Conservation (phyloP, 2,888 invertebrate species). For the Dastarcus helophoroides region DNA sequence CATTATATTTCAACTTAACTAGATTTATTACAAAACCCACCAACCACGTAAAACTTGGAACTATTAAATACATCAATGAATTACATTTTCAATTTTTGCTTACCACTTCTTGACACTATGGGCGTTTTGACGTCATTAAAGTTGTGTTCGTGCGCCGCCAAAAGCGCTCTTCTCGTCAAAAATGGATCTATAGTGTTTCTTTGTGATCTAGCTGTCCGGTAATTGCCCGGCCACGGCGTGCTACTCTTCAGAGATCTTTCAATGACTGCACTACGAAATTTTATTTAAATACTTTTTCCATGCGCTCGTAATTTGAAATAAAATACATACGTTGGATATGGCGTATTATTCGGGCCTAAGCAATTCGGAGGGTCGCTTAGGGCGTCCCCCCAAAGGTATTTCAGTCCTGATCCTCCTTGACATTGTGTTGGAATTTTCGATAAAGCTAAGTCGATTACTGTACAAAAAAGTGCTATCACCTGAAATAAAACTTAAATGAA, state of each 20-base stretch:
- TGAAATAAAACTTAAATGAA: no score
- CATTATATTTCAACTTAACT: no score
- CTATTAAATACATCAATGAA: no score
- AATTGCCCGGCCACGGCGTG: slow-evolving; percentile 54
- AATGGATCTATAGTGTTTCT: slow-evolving; percentile 54
- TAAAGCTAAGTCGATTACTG: no score
- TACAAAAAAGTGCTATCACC: no score
- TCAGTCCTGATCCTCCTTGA: slow-evolving; percentile 54
- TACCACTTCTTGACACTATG: slow-evolving; percentile 38
- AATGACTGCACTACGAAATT: slow-evolving; percentile 57
- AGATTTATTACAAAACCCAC: no score
- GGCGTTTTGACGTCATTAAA: slow-evolving; percentile 26
- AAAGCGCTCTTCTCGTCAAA: slow-evolving; percentile 58
- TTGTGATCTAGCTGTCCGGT: slow-evolving; percentile 55
- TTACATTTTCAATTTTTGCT: no score
- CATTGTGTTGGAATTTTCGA: slow-evolving; percentile 36
- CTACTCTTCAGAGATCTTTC: slow-evolving; percentile 55
- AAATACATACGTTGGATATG: slow-evolving; percentile 67
- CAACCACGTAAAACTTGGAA: no score
- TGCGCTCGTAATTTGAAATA: neutral
- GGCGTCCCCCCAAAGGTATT: slow-evolving; percentile 84
- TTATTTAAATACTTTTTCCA: neutral
- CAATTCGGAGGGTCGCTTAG: slow-evolving; percentile 66
- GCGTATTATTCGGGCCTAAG: slow-evolving; percentile 68
- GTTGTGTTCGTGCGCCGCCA: slow-evolving; percentile 47